A percentile compares a stretch with the other conserved stretches of the same genome.
Evolutionary conservation across 2,888 invertebrate species (phyloP).

Genomic region (Geotrupes spiniger): DNA sequence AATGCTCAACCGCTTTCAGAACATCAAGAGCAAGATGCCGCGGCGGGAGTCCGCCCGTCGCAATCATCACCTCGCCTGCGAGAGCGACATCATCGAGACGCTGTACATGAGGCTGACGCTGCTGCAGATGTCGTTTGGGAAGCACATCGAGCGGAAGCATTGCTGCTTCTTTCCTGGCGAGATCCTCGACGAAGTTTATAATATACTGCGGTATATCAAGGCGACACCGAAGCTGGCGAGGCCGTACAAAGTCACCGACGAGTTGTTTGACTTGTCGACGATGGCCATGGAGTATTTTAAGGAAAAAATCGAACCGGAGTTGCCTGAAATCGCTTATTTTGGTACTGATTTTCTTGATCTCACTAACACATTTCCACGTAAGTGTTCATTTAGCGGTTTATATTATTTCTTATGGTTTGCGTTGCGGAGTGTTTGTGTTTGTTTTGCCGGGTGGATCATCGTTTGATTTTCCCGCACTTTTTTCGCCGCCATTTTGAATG

Average conservation of each 20-base stretch:
- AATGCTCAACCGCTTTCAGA: constrained; percentile 80
- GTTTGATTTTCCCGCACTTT: no score
- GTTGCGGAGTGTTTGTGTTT: no score
- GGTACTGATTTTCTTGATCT: constrained; percentile 81
- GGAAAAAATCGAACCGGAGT: constrained; percentile 85
- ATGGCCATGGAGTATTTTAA: constrained; percentile 99
- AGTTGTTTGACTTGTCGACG: constrained; percentile 89
- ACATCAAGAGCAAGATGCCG: constrained; percentile 89
- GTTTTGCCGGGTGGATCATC: no score
- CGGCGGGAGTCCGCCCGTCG: constrained; percentile 86
- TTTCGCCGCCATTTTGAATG: no score
- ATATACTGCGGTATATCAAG: constrained; percentile 80
- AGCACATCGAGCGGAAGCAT: constrained; percentile 89
- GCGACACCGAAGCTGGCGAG: constrained; percentile 77
- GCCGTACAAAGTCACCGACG: constrained; percentile 91
- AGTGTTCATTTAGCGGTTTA: constrained; percentile 51
- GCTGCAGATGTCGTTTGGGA: constrained; percentile 91
- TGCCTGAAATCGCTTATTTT: constrained; percentile 86
- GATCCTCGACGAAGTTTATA: constrained; percentile 84
- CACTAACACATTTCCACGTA: constrained; percentile 66
- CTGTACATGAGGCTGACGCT: constrained; percentile 88
- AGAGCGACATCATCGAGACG: constrained; percentile 91
- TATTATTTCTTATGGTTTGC: no score
- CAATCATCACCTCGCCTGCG: constrained; percentile 86
- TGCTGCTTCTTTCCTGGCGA: constrained; percentile 95